Evolutionary conservation across 1,140 invertebrate genomes (phyloP).

Genomic region (Eufriesea mexicana): DNA sequence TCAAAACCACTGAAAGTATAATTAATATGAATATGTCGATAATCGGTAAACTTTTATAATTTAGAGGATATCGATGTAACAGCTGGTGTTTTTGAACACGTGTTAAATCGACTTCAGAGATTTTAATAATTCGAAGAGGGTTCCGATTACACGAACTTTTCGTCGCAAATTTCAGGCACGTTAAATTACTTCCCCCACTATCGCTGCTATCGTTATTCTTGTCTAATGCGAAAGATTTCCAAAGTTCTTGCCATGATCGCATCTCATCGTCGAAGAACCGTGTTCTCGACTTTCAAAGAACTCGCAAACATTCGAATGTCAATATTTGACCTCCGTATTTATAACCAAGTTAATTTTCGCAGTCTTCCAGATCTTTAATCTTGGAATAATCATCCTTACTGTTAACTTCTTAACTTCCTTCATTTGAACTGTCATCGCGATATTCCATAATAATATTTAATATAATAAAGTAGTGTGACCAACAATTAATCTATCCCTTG

Average conservation of each 20-base stretch:
- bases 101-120: background rate
- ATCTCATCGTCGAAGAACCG: background rate
- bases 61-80: too few relatives aligned
- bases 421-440: too few relatives aligned
- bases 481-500: too few relatives aligned
- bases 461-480: too few relatives aligned
- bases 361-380: too few relatives aligned
- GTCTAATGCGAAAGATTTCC: constrained; percentile 1
- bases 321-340: background rate
- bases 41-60: too few relatives aligned
- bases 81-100: too few relatives aligned
- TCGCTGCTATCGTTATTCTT: background rate
- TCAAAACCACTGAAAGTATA: too few relatives aligned
- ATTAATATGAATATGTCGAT: too few relatives aligned
- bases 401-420: background rate
- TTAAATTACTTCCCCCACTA: background rate
- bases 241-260: background rate
- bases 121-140: background rate
- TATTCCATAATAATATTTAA: too few relatives aligned
- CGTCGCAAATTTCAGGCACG: constrained; percentile 2
- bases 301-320: background rate
- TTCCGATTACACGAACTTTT: background rate
- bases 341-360: background rate
- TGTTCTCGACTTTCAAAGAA: background rate
- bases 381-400: background rate